Conservation (phyloP, 2,888 invertebrate genomes). For the Pecten maximus region DNA sequence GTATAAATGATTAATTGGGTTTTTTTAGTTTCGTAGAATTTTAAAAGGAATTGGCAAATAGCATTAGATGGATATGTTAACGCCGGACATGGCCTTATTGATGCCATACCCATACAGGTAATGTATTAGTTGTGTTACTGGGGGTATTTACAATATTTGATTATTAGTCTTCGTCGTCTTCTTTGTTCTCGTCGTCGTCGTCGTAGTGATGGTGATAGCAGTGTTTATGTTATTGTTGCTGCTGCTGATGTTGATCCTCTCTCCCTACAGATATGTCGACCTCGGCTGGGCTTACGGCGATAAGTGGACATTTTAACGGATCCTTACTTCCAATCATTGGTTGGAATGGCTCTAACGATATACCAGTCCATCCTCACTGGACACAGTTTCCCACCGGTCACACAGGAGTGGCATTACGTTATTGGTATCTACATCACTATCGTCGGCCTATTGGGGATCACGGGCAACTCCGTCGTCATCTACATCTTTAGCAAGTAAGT, state of each 20-base stretch:
- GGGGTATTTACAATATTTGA: no score
- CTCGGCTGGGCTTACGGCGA: background rate
- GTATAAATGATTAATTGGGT: no score
- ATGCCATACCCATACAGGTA: no score
- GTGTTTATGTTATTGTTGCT: no score
- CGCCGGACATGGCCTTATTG: no score
- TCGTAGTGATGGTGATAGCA: no score
- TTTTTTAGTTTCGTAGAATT: no score
- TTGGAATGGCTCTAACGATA: background rate
- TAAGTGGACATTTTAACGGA: background rate
- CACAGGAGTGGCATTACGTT: constrained; percentile 65
- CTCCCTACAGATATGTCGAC: background rate
- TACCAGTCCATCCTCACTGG: constrained; percentile 67
- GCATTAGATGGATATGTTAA: no score
- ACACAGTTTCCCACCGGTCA: constrained; percentile 61
- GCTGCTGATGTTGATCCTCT: background rate
- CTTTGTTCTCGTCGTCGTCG: background rate
- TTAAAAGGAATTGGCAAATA: no score
- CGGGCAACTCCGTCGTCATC: constrained; percentile 77
- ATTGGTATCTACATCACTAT: constrained; percentile 85
- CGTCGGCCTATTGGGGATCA: constrained; percentile 83
- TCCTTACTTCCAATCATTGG: background rate
- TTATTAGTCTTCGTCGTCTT: no score
- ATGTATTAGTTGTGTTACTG: no score
- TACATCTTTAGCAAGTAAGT: constrained; percentile 78